Conservation (phyloP, 2,113 vertebrate genomes). For the Seriola aureovittata region DNA sequence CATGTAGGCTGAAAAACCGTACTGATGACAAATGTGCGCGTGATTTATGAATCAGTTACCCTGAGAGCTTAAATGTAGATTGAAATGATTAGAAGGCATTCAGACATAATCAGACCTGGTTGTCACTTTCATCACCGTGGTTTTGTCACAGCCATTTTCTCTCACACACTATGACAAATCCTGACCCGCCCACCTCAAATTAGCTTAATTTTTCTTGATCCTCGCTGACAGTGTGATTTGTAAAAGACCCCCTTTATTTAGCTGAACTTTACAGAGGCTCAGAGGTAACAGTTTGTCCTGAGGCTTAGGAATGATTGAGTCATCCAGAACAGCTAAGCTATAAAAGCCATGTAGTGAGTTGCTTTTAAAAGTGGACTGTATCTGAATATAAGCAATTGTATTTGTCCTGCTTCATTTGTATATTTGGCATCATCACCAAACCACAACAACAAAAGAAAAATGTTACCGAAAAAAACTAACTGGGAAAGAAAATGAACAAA, state of each 20-base stretch:
- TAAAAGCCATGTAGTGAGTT: background rate
- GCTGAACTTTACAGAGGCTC: conserved; percentile 27
- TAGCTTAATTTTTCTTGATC: conserved; percentile 27
- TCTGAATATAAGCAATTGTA: background rate
- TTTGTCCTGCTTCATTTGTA: background rate
- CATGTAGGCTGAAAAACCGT: background rate
- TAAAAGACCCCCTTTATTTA: conserved; percentile 22
- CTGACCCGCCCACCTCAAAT: conserved; percentile 25
- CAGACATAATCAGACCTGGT: conserved; percentile 41
- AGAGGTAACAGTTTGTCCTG: conserved; percentile 1
- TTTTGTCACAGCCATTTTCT: conserved; percentile 40
- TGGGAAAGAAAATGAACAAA: too few relatives aligned
- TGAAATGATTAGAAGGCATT: conserved; percentile 48
- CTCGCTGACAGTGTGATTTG: conserved; percentile 26
- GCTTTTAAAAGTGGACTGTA: background rate
- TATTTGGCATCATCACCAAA: background rate
- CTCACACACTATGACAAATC: conserved; percentile 32
- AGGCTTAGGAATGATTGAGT: conserved; percentile 17
- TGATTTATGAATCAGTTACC: conserved; percentile 49
- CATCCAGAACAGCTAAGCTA: conserved; percentile 1
- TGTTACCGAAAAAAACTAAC: too few relatives aligned
- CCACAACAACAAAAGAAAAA: too few relatives aligned
- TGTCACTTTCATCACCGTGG: conserved; percentile 42
- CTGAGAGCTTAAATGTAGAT: conserved; percentile 31
- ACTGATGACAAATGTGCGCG: conserved; percentile 30